These are phyloP conservation scores for Steatornis caripensis DNA, from an alignment of 2,113 vertebrate species.

Conservation along the genomic window DNA sequence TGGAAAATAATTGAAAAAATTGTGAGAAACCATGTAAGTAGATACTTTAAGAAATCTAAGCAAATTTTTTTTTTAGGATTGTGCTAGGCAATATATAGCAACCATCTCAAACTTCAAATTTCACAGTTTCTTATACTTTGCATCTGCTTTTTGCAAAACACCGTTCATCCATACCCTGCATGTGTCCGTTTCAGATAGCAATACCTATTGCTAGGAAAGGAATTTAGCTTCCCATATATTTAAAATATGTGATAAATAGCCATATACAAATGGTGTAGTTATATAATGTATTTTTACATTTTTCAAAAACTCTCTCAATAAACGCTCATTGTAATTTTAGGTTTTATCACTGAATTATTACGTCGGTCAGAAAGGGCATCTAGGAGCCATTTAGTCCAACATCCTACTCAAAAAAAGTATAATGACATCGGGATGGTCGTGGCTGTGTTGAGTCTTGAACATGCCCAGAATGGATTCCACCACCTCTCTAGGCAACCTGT, in stretches of 20 bases:
- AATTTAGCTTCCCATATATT: not conserved
- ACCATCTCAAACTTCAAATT: not conserved
- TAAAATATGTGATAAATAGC: not conserved
- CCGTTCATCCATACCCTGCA: fast-evolving
- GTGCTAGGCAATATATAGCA: not conserved
- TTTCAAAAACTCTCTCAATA: not conserved
- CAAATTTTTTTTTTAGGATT: not conserved
- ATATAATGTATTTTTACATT: not conserved
- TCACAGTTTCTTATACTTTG: not conserved
- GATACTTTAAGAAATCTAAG: not conserved
- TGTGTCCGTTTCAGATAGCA: not conserved
- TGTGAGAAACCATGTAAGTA: not conserved
- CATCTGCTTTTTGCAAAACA: not conserved
- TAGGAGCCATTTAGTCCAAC: not conserved
- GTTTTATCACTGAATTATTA: not conserved
- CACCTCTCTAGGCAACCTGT: not conserved
- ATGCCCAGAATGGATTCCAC: not conserved
- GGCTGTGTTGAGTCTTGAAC: not conserved
- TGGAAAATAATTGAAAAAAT: not conserved
- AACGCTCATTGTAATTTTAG: not conserved
- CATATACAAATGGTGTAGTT: no score
- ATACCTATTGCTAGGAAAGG: not conserved
- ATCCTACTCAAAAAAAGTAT: not conserved
- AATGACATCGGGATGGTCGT: not conserved
- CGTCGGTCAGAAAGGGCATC: not conserved